These are phyloP conservation scores for Spheniscus humboldti DNA, from an alignment of 2,797 vertebrate species.

Conservation along the genomic window DNA sequence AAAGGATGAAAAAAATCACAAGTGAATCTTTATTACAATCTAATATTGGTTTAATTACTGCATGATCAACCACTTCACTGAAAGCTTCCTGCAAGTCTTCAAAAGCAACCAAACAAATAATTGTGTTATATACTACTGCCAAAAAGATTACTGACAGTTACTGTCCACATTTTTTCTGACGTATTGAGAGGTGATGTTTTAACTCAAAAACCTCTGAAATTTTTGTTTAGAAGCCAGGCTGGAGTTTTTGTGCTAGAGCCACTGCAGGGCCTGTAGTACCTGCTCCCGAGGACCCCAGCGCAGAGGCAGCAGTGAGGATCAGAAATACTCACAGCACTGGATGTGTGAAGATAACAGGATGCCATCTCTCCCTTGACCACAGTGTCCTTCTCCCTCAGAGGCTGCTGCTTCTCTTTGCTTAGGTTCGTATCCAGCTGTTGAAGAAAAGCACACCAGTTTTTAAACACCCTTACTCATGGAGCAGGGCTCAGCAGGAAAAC, in stretches of 20 bases:
- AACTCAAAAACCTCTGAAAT: not conserved
- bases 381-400: not conserved
- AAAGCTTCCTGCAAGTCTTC: too few relatives aligned
- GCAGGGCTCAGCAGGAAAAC: too few relatives aligned
- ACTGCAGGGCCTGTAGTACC: not conserved
- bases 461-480: too few relatives aligned
- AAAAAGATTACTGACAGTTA: too few relatives aligned
- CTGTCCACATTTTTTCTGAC: too few relatives aligned
- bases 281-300: not conserved
- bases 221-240: not conserved
- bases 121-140: too few relatives aligned
- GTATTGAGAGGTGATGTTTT: not conserved
- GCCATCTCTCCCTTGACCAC: not conserved
- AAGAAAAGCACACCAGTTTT: too few relatives aligned
- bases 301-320: not conserved
- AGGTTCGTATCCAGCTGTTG: too few relatives aligned
- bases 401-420: not conserved
- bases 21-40: not conserved
- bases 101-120: too few relatives aligned
- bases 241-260: not conserved
- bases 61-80: too few relatives aligned
- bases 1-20: too few relatives aligned
- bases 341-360: not conserved
- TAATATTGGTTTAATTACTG: too few relatives aligned
- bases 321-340: not conserved